Evolutionary conservation across 2,113 vertebrate species (phyloP).

Genomic region (Thermophis baileyi): DNA sequence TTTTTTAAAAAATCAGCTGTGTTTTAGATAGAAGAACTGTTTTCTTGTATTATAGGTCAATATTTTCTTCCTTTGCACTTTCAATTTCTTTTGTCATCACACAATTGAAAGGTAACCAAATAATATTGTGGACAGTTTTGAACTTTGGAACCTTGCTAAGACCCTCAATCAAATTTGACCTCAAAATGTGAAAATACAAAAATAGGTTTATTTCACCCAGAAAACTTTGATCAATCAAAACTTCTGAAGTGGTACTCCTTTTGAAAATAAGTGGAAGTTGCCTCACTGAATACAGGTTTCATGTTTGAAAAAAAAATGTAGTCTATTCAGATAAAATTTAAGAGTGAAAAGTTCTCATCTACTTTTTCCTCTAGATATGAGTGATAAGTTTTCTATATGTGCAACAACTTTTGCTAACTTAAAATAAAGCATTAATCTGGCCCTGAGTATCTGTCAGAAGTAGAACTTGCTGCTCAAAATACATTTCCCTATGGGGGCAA

Average conservation of each 20-base stretch:
- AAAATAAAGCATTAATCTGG: background rate
- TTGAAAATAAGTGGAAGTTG: background rate
- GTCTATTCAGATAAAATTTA: background rate
- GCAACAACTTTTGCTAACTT: background rate
- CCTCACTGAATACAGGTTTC: background rate
- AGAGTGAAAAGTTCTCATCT: background rate
- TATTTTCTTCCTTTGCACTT: background rate
- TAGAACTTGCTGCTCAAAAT: background rate
- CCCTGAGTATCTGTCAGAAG: background rate
- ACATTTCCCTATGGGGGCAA: background rate
- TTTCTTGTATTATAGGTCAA: background rate
- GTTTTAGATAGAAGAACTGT: background rate
- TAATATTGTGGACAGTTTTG: background rate
- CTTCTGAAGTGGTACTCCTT: background rate
- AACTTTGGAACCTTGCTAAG: background rate
- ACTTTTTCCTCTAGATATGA: background rate
- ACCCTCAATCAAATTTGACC: background rate
- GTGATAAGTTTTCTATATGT: background rate
- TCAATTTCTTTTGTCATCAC: background rate
- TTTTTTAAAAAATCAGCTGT: background rate
- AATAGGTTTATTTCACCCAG: background rate
- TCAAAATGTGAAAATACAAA: background rate
- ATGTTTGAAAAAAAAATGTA: background rate
- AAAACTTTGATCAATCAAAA: background rate
- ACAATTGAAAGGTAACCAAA: background rate